Base-by-base conservation (phyloP, 2,113 vertebrate species). In the Corythornis vintsioides region DNA sequence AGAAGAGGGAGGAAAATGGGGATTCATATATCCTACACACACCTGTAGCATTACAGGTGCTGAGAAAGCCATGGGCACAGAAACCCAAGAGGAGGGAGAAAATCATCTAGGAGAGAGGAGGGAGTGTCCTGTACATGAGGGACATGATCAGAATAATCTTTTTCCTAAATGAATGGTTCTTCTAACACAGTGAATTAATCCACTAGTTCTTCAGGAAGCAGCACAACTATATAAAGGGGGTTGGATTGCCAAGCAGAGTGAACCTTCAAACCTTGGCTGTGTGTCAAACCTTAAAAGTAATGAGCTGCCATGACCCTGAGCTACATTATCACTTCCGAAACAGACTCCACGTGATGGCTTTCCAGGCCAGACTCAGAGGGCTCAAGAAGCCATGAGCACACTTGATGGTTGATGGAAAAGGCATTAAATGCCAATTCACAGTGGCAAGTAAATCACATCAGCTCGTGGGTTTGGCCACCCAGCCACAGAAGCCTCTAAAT, bases 251-350 rank as follows among this genome's bases (percentile, higher is more conserved):
- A 71, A 52, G 47, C 45, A 28, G 57, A 50, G 38, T 28, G 66
- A 94, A 92, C 43, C 83, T 92, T 86, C 61, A 71, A 81, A 92
- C 72, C 90, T 93, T 94, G 93, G 85, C 96, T 63, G 33, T 75
- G 24, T 67, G 42, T 94, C 91, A 96, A 89, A 92, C 63, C 71
- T 89, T 61, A 95, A 83, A 92, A 88, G 52, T 47, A 82, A 63
- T 42, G 45, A 89, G 70, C 87, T 84, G 48, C 71, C 79, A 38
- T 69, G 63, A 56, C 31, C 48, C 89, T 63, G 78, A 91, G 78
- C 57, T 76, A 9, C 78, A 69, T 91, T 92, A 79, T 42, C 48
- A 38, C 83, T 93, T 96, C 83, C 11, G 42, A 93, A 94, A 91
- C 10, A 7, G 50, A 67, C 67, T 56, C 55, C 11, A 48, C 3